These are phyloP conservation scores for Sphaeridia pumilis DNA, from an alignment of 2,888 invertebrate genomes.

Conservation along the genomic window DNA sequence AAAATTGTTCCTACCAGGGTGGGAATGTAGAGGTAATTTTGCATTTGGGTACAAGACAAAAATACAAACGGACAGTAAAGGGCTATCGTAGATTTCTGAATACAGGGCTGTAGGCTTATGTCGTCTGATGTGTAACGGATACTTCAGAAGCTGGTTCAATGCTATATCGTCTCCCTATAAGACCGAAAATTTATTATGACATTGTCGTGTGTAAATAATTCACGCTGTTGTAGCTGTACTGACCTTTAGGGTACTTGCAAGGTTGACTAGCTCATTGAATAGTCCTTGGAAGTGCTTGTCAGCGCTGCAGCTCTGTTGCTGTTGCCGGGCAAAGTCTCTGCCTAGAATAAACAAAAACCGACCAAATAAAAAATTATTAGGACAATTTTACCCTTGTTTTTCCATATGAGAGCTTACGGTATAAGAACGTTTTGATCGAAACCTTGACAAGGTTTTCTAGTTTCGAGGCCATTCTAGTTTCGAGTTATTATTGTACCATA, in stretches of 20 bases:
- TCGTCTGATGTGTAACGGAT: background rate
- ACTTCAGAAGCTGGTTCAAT: slow-evolving; percentile 1
- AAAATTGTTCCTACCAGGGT: slow-evolving; percentile 17
- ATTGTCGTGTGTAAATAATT: background rate
- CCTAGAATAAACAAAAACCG: too few species aligned
- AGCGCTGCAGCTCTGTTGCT: too few species aligned
- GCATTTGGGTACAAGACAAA: slow-evolving; percentile 28
- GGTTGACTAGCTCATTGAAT: too few species aligned
- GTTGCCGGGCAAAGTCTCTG: too few species aligned
- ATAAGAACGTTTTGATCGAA: slow-evolving; percentile 4
- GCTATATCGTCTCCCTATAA: slow-evolving; percentile 11
- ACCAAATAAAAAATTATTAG: too few species aligned
- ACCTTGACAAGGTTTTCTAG: slow-evolving; percentile 6
- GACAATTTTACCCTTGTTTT: too few species aligned
- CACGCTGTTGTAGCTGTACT: background rate
- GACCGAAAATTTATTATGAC: background rate
- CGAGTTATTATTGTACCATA: background rate
- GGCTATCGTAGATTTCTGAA: slow-evolving; percentile 24
- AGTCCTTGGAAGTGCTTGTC: too few species aligned
- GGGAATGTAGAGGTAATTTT: slow-evolving; percentile 31
- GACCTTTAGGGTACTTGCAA: too few species aligned
- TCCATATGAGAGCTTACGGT: slow-evolving; percentile 9
- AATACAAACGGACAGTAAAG: slow-evolving; percentile 24
- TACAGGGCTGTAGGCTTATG: slow-evolving; percentile 18
- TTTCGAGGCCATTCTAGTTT: slow-evolving; percentile 3